These are phyloP conservation scores for Apocrypta bakeri DNA, from an alignment of 1,140 invertebrate genomes.

Conservation along the genomic window DNA sequence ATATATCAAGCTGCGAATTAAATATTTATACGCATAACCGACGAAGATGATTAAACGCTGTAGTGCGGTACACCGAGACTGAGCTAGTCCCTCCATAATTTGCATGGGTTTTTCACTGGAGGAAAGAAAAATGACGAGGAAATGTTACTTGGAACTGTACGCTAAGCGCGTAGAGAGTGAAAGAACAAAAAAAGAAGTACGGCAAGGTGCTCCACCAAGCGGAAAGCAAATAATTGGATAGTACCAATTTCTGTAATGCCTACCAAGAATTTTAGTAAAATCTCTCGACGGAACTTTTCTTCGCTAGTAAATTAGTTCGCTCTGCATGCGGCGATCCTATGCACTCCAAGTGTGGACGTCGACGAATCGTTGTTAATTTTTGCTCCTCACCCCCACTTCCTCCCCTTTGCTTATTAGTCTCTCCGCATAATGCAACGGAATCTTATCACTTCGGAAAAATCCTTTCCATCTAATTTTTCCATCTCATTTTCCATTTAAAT, in stretches of 20 bases:
- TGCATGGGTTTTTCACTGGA: background rate
- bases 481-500: too few species aligned
- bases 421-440: too few species aligned
- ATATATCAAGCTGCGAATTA: background rate
- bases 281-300: background rate
- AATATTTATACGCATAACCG: background rate
- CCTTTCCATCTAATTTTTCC: too few species aligned
- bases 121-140: background rate
- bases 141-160: conserved; percentile 30
- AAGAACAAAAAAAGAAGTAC: background rate
- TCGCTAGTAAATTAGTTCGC: background rate
- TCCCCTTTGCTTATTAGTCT: too few species aligned
- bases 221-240: conserved; percentile 46
- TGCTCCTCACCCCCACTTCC: too few species aligned
- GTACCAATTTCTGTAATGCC: conserved; percentile 39
- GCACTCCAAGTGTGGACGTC: too few species aligned
- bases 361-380: background rate
- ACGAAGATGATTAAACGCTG: background rate
- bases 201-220: conserved; percentile 10
- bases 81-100: background rate
- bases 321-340: background rate
- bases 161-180: too few species aligned
- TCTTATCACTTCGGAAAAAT: background rate
- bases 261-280: conserved; percentile 37
- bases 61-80: background rate